A percentile compares a stretch with the other conserved stretches of the same genome.
phyloP scores from a whole-genome alignment of 30 jellyfish, hydroid and myxozoan species.

The Hydractinia echinata region DNA sequence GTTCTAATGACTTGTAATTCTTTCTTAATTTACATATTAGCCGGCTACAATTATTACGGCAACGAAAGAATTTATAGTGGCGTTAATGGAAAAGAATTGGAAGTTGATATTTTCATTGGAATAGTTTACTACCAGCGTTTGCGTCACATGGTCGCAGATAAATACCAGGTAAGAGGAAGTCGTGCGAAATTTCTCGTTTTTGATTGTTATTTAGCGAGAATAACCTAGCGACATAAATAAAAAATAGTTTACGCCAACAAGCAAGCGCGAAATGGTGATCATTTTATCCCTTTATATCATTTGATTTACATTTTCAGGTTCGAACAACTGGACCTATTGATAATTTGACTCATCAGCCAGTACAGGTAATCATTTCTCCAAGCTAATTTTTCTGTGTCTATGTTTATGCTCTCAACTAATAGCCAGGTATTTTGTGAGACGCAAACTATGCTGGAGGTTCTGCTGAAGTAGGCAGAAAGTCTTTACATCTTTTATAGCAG shows the following conservation, averaged over 20 bases:
- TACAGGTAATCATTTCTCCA: constrained; percentile 49
- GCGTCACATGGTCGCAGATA: constrained; percentile 99
- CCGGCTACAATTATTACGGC: constrained; percentile 94
- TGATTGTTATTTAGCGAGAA: no score
- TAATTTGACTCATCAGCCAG: constrained; percentile 95
- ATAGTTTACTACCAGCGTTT: constrained; percentile 97
- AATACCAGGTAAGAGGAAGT: constrained; percentile 63
- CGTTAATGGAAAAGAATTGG: constrained; percentile 88
- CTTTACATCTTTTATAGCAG: not conserved
- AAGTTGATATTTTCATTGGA: constrained; percentile 95
- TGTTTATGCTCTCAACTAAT: not conserved
- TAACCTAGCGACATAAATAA: no score
- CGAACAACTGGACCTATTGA: constrained; percentile 99
- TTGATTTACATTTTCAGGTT: constrained; percentile 43
- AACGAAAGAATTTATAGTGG: constrained; percentile 96
- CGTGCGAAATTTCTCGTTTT: no score
- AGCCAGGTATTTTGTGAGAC: not conserved
- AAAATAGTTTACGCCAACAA: no score
- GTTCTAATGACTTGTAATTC: not conserved
- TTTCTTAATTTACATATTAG: constrained; percentile 21
- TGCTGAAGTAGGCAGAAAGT: not conserved
- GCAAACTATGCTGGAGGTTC: not conserved
- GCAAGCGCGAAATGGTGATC: not conserved
- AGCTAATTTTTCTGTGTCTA: not conserved
- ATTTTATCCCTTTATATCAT: not conserved